Evolutionary conservation across 1,140 invertebrate species (phyloP).

Genomic region (Ceratosolen solmsi): DNA sequence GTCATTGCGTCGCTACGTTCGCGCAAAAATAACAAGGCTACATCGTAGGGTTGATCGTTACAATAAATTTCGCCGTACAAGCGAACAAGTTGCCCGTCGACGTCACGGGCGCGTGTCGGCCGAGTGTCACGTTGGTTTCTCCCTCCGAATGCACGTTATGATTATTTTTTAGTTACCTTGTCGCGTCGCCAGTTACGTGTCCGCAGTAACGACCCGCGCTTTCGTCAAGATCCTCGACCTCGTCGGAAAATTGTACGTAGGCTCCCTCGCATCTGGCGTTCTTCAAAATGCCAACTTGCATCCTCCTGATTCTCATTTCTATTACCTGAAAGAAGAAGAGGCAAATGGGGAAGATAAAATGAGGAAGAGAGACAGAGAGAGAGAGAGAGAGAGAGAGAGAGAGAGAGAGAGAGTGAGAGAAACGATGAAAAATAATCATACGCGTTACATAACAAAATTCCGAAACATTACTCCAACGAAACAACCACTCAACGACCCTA

Average conservation of each 20-base stretch:
- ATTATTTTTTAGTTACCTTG: constrained; percentile 59
- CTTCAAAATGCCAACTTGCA: constrained; percentile 66
- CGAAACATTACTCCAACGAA: too few relatives aligned
- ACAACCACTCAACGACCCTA: too few relatives aligned
- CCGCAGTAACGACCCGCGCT: constrained; percentile 65
- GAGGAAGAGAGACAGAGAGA: too few relatives aligned
- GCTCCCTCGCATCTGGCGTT: constrained; percentile 64
- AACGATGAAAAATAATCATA: constrained; percentile 17
- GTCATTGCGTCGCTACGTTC: background rate
- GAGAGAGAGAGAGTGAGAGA: too few relatives aligned
- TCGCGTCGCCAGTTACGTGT: constrained; percentile 63
- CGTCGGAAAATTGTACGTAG: constrained; percentile 64
- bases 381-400: too few relatives aligned
- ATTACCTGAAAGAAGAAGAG: constrained; percentile 64
- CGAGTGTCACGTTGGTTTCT: background rate
- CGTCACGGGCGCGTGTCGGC: background rate
- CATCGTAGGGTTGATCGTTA: background rate
- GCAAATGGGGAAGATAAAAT: too few relatives aligned
- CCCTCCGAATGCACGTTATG: background rate
- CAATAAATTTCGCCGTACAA: constrained; percentile 1
- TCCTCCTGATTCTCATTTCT: constrained; percentile 62
- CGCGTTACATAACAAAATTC: background rate
- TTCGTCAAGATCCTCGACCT: constrained; percentile 58
- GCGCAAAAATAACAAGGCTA: background rate
- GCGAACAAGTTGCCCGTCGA: constrained; percentile 19